A percentile compares a stretch with the other conserved stretches of the same genome.
Evolutionary conservation across 2,797 vertebrate species (phyloP).

Genomic region (Dallia pectoralis): DNA sequence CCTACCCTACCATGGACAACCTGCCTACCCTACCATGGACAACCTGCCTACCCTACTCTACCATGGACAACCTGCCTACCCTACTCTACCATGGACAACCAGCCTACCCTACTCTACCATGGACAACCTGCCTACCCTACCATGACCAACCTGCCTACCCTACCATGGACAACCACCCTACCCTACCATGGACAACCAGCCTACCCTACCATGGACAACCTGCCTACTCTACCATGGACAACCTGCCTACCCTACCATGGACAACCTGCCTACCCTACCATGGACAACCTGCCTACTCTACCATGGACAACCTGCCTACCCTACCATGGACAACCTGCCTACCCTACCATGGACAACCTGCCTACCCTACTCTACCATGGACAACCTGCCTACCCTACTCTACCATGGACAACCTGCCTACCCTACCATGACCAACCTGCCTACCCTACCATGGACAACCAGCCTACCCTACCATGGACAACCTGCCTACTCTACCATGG

Average conservation of each 20-base stretch:
- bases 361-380: slow-evolving; percentile 48
- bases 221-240: too few relatives aligned
- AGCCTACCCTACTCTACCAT: slow-evolving; percentile 50
- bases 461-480: too few relatives aligned
- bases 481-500: slow-evolving; percentile 44
- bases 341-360: slow-evolving; percentile 50
- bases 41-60: slow-evolving; percentile 32
- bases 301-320: slow-evolving; percentile 35
- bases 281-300: too few relatives aligned
- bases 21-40: slow-evolving; percentile 36
- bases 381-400: slow-evolving; percentile 30
- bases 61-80: slow-evolving; percentile 50
- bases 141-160: slow-evolving; percentile 49
- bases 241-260: slow-evolving; percentile 44
- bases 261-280: slow-evolving; percentile 55
- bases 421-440: slow-evolving; percentile 51
- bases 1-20: slow-evolving; percentile 53
- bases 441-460: slow-evolving; percentile 45
- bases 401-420: slow-evolving; percentile 51
- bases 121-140: slow-evolving; percentile 35
- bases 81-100: slow-evolving; percentile 52
- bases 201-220: too few relatives aligned
- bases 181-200: slow-evolving; percentile 43
- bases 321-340: slow-evolving; percentile 53
- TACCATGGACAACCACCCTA: slow-evolving; percentile 52